Evolutionary conservation across 1,140 invertebrate species (phyloP).

Genomic region (Drosophila tristis): DNA sequence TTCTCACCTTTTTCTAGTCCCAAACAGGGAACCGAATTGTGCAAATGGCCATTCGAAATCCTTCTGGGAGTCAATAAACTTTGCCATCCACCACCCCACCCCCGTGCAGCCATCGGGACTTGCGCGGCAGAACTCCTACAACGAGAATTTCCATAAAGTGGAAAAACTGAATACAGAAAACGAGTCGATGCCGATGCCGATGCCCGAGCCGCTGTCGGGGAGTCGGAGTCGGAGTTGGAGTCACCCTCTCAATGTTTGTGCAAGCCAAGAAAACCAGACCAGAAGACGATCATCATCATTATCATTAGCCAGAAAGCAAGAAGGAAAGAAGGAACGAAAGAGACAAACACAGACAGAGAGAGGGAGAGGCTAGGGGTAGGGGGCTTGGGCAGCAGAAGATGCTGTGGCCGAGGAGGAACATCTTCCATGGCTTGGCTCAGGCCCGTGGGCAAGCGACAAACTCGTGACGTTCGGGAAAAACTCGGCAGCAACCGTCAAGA

Average conservation of each 20-base stretch:
- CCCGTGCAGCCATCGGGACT: slow-evolving; percentile 1
- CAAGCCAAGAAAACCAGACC: slow-evolving; percentile 9
- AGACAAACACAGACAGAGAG: background rate
- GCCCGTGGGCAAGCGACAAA: slow-evolving; percentile 46
- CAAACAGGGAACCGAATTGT: slow-evolving; percentile 50
- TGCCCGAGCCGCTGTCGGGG: background rate
- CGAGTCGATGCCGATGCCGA: background rate
- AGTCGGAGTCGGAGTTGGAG: background rate
- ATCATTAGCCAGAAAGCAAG: slow-evolving; percentile 16
- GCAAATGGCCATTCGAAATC: slow-evolving; percentile 30
- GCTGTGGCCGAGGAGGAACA: too few relatives aligned
- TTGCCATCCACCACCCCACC: too few relatives aligned
- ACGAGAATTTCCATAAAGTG: slow-evolving; percentile 14
- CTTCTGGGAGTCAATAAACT: slow-evolving; percentile 50
- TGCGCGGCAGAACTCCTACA: background rate
- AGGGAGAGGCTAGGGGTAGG: background rate
- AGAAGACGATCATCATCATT: slow-evolving; percentile 34
- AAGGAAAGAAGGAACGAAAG: slow-evolving; percentile 5
- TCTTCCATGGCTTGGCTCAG: slow-evolving; percentile 26
- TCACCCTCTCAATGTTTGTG: slow-evolving; percentile 13
- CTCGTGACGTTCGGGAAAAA: slow-evolving; percentile 52
- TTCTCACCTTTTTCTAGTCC: slow-evolving; percentile 52
- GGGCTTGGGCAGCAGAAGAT: too few relatives aligned
- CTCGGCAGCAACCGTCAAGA: slow-evolving; percentile 20
- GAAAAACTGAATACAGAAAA: slow-evolving; percentile 32